Conservation (phyloP, 2,888 invertebrate species). For the Trachelus troglodyta region DNA sequence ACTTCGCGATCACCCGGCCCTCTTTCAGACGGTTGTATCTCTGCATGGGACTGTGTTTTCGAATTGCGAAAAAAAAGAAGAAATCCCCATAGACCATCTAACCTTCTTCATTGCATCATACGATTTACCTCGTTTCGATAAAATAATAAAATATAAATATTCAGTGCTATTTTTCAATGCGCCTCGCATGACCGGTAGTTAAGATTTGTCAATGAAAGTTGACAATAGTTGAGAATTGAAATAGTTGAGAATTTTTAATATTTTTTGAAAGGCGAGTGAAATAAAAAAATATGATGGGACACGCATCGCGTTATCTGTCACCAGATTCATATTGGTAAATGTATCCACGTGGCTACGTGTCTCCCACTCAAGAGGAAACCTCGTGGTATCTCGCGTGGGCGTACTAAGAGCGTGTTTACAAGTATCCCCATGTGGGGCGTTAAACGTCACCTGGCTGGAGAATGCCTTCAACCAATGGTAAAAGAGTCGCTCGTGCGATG, state of each 20-base stretch:
- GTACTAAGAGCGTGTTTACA: constrained; percentile 15
- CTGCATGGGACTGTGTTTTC: neutral
- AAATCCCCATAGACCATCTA: no score
- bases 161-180: no score
- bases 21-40: no score
- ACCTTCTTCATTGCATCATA: no score
- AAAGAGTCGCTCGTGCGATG: neutral
- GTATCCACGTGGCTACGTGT: neutral
- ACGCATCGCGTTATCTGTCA: neutral
- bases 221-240: no score
- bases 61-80: neutral
- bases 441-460: neutral
- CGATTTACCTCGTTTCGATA: no score
- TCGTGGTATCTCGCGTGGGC: constrained; percentile 14
- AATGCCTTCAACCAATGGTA: neutral
- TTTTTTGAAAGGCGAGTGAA: neutral
- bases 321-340: neutral
- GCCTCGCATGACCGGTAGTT: no score
- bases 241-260: neutral
- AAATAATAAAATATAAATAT: no score
- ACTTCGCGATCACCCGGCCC: constrained; percentile 12
- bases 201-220: no score
- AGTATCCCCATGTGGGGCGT: constrained; percentile 16
- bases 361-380: constrained; percentile 6
- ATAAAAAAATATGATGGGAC: neutral